These are phyloP conservation scores for Syngnathus floridae DNA, from an alignment of 2,113 vertebrate genomes.

Conservation along the genomic window DNA sequence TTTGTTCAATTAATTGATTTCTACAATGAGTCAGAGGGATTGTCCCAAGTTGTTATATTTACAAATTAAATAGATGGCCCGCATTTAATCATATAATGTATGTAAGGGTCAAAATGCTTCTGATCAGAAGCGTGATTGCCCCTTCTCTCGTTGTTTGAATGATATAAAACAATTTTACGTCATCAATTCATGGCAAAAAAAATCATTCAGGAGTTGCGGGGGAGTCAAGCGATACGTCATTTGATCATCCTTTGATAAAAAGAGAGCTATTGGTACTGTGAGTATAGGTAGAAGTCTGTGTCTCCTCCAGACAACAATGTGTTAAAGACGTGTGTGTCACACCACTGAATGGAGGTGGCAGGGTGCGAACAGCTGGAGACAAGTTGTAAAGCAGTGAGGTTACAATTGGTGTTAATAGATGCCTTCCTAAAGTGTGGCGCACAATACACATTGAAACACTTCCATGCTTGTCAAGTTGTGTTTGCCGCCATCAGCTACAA, in stretches of 20 bases:
- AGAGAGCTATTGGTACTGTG: constrained; percentile 12
- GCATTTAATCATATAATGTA: not conserved
- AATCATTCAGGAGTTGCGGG: not conserved
- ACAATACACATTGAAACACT: constrained; percentile 41
- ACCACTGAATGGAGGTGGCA: constrained; percentile 45
- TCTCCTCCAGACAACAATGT: constrained; percentile 23
- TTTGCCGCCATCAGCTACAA: constrained; percentile 11
- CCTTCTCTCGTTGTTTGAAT: not conserved
- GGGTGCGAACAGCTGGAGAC: constrained; percentile 57
- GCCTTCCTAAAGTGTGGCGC: constrained; percentile 59
- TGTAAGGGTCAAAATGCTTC: not conserved
- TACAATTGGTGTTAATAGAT: constrained; percentile 69
- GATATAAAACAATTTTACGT: not conserved
- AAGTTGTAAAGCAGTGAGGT: constrained; percentile 50
- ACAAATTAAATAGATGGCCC: no score
- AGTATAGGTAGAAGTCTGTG: constrained; percentile 14
- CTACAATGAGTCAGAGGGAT: no score
- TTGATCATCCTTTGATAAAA: constrained; percentile 14
- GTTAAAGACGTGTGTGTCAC: constrained; percentile 47
- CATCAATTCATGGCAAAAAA: constrained; percentile 10
- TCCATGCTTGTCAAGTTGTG: constrained; percentile 12
- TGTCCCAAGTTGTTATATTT: no score
- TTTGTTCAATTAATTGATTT: no score
- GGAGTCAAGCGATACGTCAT: constrained; percentile 18
- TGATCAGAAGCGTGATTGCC: not conserved